phyloP scores from a whole-genome alignment of 2,888 invertebrate species.

The Chironomus tentans region DNA sequence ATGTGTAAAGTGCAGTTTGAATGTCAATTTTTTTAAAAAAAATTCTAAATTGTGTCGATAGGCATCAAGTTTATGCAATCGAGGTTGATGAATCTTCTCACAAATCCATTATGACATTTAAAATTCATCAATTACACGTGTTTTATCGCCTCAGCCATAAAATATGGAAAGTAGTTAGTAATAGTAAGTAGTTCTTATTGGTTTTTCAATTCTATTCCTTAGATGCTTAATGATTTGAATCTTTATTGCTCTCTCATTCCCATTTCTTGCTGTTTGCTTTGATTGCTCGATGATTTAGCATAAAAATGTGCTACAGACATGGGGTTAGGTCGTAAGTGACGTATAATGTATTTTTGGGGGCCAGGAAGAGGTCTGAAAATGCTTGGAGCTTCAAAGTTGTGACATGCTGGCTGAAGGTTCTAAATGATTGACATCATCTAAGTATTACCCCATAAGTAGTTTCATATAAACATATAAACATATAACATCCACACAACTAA shows the following conservation, averaged over 20 bases:
- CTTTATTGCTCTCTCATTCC: slow-evolving; percentile 10
- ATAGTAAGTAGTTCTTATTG: slow-evolving; percentile 6
- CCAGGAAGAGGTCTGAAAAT: too few relatives aligned
- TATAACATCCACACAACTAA: too few relatives aligned
- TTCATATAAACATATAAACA: background rate
- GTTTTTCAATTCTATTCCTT: background rate
- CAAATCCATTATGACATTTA: background rate
- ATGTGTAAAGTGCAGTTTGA: background rate
- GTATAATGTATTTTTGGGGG: background rate
- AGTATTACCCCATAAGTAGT: background rate
- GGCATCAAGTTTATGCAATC: background rate
- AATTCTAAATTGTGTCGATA: background rate
- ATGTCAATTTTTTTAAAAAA: background rate
- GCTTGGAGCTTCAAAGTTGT: too few relatives aligned
- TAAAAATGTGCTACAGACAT: background rate
- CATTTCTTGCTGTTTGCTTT: slow-evolving; percentile 2
- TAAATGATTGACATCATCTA: too few relatives aligned
- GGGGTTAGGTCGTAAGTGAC: background rate
- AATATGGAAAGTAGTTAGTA: background rate
- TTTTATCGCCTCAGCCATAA: slow-evolving; percentile 7
- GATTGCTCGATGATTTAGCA: slow-evolving; percentile 21
- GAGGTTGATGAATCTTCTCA: background rate
- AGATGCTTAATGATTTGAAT: slow-evolving; percentile 14
- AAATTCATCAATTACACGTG: slow-evolving; percentile 4
- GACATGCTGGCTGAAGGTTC: too few relatives aligned